These are phyloP conservation scores for Polymixis lichenea DNA, from an alignment of 2,888 invertebrate genomes.

Conservation along the genomic window DNA sequence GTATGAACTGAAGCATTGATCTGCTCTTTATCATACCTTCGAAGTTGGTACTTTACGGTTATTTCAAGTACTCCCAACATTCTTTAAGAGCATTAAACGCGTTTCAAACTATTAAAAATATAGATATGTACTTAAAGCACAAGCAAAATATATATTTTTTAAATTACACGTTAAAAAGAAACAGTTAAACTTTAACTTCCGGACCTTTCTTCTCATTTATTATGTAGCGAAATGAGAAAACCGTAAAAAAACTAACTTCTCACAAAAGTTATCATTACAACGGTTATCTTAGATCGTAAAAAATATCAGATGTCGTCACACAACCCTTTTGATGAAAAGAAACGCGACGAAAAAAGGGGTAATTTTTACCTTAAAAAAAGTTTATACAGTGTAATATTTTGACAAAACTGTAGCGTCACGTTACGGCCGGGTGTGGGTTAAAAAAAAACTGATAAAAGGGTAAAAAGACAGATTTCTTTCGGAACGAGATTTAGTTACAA, in stretches of 20 bases:
- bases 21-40: conserved; percentile 37
- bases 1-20: conserved; percentile 43
- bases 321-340: conserved; percentile 75
- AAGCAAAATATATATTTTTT: not conserved
- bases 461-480: conserved; percentile 67
- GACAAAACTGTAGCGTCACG: conserved; percentile 88
- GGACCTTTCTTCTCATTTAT: conserved; percentile 36
- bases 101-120: conserved; percentile 10
- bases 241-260: conserved; percentile 52
- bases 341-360: conserved; percentile 77
- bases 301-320: conserved; percentile 80
- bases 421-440: conserved; percentile 76
- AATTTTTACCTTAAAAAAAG: conserved; percentile 79
- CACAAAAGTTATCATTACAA: conserved; percentile 74
- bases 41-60: conserved; percentile 30
- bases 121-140: too few relatives aligned
- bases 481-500: conserved; percentile 65
- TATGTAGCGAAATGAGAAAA: conserved; percentile 55
- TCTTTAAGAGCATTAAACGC: not conserved
- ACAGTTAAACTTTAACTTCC: conserved; percentile 54
- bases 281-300: conserved; percentile 81
- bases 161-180: conserved; percentile 33
- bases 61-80: conserved; percentile 15
- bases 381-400: conserved; percentile 86
- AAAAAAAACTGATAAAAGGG: conserved; percentile 64